These are phyloP conservation scores for Sarcophaga peregrina DNA, from an alignment of 1,140 invertebrate species.

Conservation along the genomic window DNA sequence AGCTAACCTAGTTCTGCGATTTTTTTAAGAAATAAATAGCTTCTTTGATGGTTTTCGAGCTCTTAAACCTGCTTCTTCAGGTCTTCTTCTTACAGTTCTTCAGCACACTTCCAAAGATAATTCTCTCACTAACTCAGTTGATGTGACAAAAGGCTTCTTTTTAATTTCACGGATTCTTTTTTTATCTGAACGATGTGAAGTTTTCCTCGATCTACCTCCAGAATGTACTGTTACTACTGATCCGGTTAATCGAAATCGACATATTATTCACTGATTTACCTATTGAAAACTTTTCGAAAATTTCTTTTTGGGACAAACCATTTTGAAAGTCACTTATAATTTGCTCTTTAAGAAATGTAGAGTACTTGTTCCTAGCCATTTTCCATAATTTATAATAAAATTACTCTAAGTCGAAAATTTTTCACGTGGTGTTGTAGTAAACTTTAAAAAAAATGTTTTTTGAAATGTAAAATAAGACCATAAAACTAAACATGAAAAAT, in stretches of 20 bases:
- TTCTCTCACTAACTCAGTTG: not conserved
- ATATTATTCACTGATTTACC: not conserved
- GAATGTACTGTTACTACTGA: not conserved
- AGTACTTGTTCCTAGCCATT: too few relatives aligned
- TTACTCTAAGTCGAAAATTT: too few relatives aligned
- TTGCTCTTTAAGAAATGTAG: too few relatives aligned
- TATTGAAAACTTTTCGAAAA: slow-evolving; percentile 1
- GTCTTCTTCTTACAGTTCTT: not conserved
- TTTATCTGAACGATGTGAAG: not conserved
- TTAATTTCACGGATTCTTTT: slow-evolving; percentile 1
- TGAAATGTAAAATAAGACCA: not conserved
- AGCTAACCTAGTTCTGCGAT: not conserved
- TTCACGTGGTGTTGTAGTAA: not conserved
- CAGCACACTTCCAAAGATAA: not conserved
- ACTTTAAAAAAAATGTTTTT: not conserved
- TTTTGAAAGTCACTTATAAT: too few relatives aligned
- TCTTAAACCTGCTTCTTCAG: not conserved
- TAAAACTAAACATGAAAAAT: not conserved
- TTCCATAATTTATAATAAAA: too few relatives aligned
- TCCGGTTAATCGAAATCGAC: too few relatives aligned
- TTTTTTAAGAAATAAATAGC: not conserved
- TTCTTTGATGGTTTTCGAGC: slow-evolving; percentile 13
- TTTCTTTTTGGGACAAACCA: too few relatives aligned
- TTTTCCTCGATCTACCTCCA: not conserved
- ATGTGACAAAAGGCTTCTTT: not conserved